phyloP scores from a whole-genome alignment of 2,888 invertebrate genomes.

The Selenia dentaria region DNA sequence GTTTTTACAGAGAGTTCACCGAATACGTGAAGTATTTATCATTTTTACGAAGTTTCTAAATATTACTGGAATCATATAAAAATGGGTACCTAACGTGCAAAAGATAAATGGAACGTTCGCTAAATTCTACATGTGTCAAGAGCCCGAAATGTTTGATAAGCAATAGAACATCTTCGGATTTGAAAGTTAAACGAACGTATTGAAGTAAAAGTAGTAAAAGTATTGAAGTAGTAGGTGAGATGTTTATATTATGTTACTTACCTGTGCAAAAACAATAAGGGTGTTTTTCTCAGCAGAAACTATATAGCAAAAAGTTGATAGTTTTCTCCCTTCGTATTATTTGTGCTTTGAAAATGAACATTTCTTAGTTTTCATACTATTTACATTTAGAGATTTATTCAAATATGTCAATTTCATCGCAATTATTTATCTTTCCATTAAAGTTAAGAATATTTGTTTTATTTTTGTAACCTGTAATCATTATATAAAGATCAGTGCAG shows the following conservation, averaged over 20 bases:
- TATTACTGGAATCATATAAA: constrained; percentile 30
- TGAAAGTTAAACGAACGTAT: constrained; percentile 72
- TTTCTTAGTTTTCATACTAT: constrained; percentile 73
- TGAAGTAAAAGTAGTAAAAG: constrained; percentile 67
- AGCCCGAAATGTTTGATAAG: constrained; percentile 47
- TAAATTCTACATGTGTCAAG: constrained; percentile 49
- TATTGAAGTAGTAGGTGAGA: constrained; percentile 62
- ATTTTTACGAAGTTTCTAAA: constrained; percentile 37
- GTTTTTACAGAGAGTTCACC: constrained; percentile 45
- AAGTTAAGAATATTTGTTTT: constrained; percentile 56
- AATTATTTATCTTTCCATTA: constrained; percentile 74
- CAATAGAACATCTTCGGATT: constrained; percentile 59
- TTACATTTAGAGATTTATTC: constrained; percentile 67
- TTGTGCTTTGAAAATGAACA: constrained; percentile 72
- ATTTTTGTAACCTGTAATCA: constrained; percentile 67
- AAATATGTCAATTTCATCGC: constrained; percentile 69
- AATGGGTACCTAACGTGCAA: constrained; percentile 26
- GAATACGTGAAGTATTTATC: constrained; percentile 43
- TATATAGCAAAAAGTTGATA: constrained; percentile 75
- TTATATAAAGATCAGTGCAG: constrained; percentile 50
- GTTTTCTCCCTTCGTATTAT: constrained; percentile 78
- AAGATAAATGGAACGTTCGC: constrained; percentile 35
- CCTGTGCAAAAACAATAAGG: constrained; percentile 78
- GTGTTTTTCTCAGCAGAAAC: constrained; percentile 79
- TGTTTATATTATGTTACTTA: constrained; percentile 75